phyloP scores from a whole-genome alignment of 2,888 invertebrate species.

The Nesidiocoris tenuis region DNA sequence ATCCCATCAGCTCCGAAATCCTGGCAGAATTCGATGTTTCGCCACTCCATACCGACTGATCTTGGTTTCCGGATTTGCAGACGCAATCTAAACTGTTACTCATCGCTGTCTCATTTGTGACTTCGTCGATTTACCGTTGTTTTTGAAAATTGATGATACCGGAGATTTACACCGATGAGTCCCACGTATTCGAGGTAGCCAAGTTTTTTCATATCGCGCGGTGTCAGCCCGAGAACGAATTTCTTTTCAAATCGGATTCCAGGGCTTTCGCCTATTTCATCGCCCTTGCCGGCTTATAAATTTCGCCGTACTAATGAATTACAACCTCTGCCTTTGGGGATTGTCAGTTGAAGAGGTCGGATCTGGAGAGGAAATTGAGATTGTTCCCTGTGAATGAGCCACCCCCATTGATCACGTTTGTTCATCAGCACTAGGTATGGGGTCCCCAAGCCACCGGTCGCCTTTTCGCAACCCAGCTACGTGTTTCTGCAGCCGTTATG shows the following conservation, averaged over 20 bases:
- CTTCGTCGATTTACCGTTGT: no score
- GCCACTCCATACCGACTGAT: no score
- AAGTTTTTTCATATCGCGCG: no score
- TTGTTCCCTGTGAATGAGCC: slow-evolving; percentile 19
- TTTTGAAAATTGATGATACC: no score
- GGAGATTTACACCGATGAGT: no score
- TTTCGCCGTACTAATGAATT: not conserved
- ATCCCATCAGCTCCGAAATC: no score
- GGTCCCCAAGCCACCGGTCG: not conserved
- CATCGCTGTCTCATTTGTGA: no score
- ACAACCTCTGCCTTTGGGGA: not conserved
- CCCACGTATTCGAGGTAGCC: no score
- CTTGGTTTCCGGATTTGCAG: no score
- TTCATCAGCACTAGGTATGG: slow-evolving; percentile 9
- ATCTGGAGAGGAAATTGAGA: slow-evolving; percentile 10
- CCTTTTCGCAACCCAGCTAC: not conserved
- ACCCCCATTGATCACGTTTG: slow-evolving; percentile 32
- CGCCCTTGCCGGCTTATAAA: not conserved
- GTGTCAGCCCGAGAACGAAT: not conserved
- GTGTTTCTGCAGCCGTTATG: not conserved
- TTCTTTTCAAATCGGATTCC: not conserved
- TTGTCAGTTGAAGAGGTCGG: not conserved
- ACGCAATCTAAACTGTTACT: no score
- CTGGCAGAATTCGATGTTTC: no score
- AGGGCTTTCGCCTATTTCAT: not conserved